Conservation (phyloP, 2,113 vertebrate genomes). For the Pagrus major region DNA sequence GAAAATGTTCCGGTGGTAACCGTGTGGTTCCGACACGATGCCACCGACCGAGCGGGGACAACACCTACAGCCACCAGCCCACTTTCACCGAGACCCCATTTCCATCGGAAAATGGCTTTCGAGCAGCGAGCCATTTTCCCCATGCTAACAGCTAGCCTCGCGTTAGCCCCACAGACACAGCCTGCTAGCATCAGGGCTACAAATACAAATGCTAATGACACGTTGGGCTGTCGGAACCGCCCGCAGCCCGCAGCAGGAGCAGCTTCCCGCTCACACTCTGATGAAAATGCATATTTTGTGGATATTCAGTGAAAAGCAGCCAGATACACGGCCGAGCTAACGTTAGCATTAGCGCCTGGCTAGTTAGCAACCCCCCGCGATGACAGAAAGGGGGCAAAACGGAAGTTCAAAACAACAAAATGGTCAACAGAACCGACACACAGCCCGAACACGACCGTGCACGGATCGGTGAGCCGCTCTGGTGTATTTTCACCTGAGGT, state of each 20-base stretch:
- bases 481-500: rapidly evolving
- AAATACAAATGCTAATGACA: rapidly evolving
- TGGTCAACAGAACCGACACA: conserved; percentile 29
- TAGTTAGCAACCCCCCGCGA: conserved; percentile 71
- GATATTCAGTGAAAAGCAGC: too few species aligned
- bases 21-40: conserved; percentile 9
- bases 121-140: conserved; percentile 68
- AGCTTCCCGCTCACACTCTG: rapidly evolving
- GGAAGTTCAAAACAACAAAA: conserved; percentile 37
- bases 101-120: conserved; percentile 77
- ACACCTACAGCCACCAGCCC: conserved; percentile 60
- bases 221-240: rapidly evolving
- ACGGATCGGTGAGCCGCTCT: rapidly evolving
- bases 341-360: conserved; percentile 54
- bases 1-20: rapidly evolving
- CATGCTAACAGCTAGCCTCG: conserved; percentile 60
- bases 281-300: neutral
- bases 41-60: conserved; percentile 7
- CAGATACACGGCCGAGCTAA: conserved; percentile 46
- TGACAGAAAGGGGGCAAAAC: conserved; percentile 48
- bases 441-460: neutral
- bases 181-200: rapidly evolving
- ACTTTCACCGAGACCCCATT: conserved; percentile 56
- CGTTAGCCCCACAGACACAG: conserved; percentile 5
- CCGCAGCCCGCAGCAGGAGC: rapidly evolving